Base-by-base conservation (phyloP, 2,888 invertebrate species). In the Oligia latruncula region DNA sequence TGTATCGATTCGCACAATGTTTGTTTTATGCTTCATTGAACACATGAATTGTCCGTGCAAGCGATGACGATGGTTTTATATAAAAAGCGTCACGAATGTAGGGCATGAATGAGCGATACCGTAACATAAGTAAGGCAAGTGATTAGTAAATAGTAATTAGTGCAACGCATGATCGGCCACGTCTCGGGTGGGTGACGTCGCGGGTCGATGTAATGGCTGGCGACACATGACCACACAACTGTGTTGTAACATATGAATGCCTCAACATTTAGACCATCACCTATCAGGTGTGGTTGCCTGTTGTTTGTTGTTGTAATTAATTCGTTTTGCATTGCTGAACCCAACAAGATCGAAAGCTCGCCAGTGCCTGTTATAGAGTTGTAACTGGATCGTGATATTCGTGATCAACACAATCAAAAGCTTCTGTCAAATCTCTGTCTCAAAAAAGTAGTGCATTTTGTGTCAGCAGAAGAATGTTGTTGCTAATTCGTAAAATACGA, bases 121-220 rank as follows among this genome's bases (percentile, higher is more conserved):
- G 90, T 90, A 90, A 88, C 81, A 72, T 70, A 72, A 62, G 82
- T 83, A 74, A 81, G 74, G 76, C 77, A 58, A 74, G 70, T 86
- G 82, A 89, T 89, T 90, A 84, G 83, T 88, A 80, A 82, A 81
- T 82, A 86, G 80, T 84, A 82, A 90, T 84, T 82, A 83, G 74
- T 65, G 84, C 60, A n/a, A 80, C 81, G 89, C 87, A 74, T 88
- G 83, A 88, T 84, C 65, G 81, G 62, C 35, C 52, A 67, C 77
- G 86, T 76, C 78, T 58, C 71, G 80, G 77, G 70, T 65, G 80
- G 70, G 62, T 67, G 74, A 68, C 55, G 82, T 43, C 67, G 67
- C 58, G 68, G 78, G 83, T 64, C 74, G 73, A 40, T 55, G 74
- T 76, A 76, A 84, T 74, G 40, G 11, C 75, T 46, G 64, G 65